Base-by-base conservation (phyloP, 2,888 invertebrate genomes). In the Bellardia bayeri region DNA sequence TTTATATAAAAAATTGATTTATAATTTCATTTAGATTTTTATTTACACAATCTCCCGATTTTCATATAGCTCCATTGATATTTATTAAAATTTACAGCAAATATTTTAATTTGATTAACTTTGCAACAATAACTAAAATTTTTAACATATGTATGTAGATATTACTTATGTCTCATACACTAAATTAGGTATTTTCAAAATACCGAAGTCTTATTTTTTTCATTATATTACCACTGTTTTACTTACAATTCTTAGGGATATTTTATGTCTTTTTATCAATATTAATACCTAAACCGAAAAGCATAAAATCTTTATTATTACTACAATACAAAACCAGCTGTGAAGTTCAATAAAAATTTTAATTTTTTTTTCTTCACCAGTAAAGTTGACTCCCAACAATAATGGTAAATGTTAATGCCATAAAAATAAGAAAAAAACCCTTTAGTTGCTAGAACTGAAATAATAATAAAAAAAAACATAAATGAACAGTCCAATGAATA, bases 361-460 rank as follows among this genome's bases (percentile, higher is more conserved):
- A 86, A 86, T 82, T 83, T 83, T 56, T 45, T 56, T 45, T 45
- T 61, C 51, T 54, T 5, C 30, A n/a, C 49, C 76, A 75, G 14
- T 37, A 81, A 87, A 69, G 37, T 74, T 23, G 56, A 61, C 69
- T 78, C 72, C 49, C 40, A 68, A 78, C 74, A 84, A 84, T 84
- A 87, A 75, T 79, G 85, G 78, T 74, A 85, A 87, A 82, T 79
- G 64, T 79, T 82, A 79, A 85, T 85, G 68, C 69, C 54, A 87
- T 75, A 85, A 85, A 80, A 82, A 49, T 45, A 76, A 61, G 45
- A 69, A 54, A 71, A 42, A 11, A 61, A 68, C 49, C 58, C 40
- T 54, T 56, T 56, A 13, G 30, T 42, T 79, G 63, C 37, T 66
- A 71, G 23, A 56, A 11, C 37, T 40, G 11, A 66, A 42, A 33